Percentiles rank a stretch among this genome's conserved stretches.
These are phyloP conservation scores for Macrocentrus cingulum DNA, from an alignment of 1,140 invertebrate genomes.

Conservation along the genomic window DNA sequence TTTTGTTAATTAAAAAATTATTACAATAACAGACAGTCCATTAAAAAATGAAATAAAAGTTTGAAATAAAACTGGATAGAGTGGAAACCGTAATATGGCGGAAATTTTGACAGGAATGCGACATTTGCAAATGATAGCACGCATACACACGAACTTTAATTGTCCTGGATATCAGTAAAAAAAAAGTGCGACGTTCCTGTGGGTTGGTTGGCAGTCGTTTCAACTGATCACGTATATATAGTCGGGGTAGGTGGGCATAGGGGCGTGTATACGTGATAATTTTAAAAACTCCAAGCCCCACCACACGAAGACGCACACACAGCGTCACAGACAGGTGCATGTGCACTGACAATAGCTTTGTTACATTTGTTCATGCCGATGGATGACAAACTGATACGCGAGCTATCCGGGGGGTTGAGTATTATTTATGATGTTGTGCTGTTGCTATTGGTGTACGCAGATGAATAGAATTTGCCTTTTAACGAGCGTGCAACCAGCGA, in stretches of 20 bases:
- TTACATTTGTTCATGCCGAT: constrained; percentile 15
- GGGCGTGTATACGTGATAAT: constrained; percentile 22
- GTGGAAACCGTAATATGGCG: too few relatives aligned
- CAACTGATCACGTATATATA: not conserved
- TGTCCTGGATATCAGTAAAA: not conserved
- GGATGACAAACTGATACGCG: constrained; percentile 29
- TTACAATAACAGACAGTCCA: too few relatives aligned
- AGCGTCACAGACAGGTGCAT: not conserved
- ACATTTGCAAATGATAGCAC: not conserved
- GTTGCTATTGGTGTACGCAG: not conserved
- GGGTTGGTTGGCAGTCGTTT: not conserved
- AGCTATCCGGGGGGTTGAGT: constrained; percentile 7
- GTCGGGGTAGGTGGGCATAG: constrained; percentile 6
- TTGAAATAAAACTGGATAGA: too few relatives aligned
- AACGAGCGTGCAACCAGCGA: too few relatives aligned
- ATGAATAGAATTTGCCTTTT: too few relatives aligned
- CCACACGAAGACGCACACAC: constrained; percentile 11
- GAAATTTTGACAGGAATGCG: not conserved
- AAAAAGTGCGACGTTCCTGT: not conserved
- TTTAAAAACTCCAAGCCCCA: too few relatives aligned
- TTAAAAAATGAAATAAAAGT: too few relatives aligned
- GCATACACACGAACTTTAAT: not conserved
- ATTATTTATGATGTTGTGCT: constrained; percentile 16
- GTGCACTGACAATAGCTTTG: constrained; percentile 17
- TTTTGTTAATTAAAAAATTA: too few relatives aligned